These are phyloP conservation scores for Apis mellifera DNA, from an alignment of 1,140 invertebrate species.

Conservation along the genomic window Amel_HAv3.1 CM009944.2:6497001-6497500, in stretches of 20 bases:
- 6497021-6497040: background rate
- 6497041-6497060: background rate
- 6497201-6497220: background rate
- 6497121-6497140: background rate
- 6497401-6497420: constrained; percentile 69
- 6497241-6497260: background rate
- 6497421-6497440: constrained; percentile 28
- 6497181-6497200: background rate
- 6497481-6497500: background rate
- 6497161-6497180: background rate
- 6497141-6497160: background rate
- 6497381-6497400: constrained; percentile 93
- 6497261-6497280: background rate
- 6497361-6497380: constrained; percentile 92
- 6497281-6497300: constrained; percentile 41
- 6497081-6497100: background rate
- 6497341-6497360: constrained; percentile 93
- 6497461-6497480: background rate
- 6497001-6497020: background rate
- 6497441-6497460: constrained; percentile 9
- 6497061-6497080: background rate
- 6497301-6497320: constrained; percentile 85
- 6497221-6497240: background rate
- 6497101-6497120: background rate
- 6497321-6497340: constrained; percentile 94